phyloP scores from a whole-genome alignment of 2,797 vertebrate species.

The Lerista edwardsae region DNA sequence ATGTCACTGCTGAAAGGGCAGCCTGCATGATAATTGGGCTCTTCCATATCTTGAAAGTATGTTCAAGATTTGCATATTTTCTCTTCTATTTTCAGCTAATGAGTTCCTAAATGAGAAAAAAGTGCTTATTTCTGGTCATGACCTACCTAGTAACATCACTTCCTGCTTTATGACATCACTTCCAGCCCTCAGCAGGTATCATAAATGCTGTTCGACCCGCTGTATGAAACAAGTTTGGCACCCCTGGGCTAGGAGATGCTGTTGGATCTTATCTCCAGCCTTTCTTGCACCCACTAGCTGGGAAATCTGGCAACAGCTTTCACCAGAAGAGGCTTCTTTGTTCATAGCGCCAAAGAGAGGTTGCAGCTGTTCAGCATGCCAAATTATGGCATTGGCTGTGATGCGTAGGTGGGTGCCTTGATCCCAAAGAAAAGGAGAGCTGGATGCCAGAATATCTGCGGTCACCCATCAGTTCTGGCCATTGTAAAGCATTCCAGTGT shows the following conservation, averaged over 20 bases:
- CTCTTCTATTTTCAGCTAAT: no score
- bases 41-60: no score
- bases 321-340: not conserved
- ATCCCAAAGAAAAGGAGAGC: not conserved
- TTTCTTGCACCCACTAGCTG: not conserved
- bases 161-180: no score
- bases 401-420: not conserved
- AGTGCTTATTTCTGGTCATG: no score
- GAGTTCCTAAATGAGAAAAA: no score
- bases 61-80: no score
- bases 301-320: not conserved
- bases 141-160: no score
- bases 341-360: not conserved
- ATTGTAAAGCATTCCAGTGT: not conserved
- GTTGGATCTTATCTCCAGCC: not conserved
- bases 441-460: not conserved
- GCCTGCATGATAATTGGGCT: no score
- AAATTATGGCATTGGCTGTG: not conserved
- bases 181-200: no score
- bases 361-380: constrained; percentile 4
- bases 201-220: no score
- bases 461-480: not conserved
- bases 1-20: no score
- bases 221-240: no score
- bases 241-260: not conserved